Evolutionary conservation across 2,888 invertebrate genomes (phyloP).

Genomic region (Sarcophaga rosellei): DNA sequence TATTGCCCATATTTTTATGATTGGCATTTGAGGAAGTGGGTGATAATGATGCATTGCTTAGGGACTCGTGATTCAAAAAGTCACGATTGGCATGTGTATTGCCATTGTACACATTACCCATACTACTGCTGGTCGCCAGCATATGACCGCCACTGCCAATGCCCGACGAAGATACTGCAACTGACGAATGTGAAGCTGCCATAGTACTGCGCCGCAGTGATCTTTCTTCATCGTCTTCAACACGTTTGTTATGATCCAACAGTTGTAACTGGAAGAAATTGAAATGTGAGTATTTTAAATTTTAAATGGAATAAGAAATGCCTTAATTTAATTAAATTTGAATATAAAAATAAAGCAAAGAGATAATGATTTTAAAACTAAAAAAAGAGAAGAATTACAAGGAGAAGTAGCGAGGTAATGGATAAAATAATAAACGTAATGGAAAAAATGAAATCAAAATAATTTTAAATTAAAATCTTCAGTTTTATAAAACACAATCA

Average conservation of each 20-base stretch:
- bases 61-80: constrained; percentile 57
- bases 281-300: not conserved
- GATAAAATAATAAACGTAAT: no score
- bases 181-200: constrained; percentile 75
- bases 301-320: not conserved
- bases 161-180: constrained; percentile 68
- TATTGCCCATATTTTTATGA: constrained; percentile 65
- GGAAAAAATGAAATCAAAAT: no score
- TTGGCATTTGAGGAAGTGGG: constrained; percentile 67
- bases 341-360: no score
- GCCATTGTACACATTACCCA: constrained; percentile 76
- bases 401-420: no score
- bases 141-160: constrained; percentile 41
- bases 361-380: no score
- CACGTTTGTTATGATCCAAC: constrained; percentile 69
- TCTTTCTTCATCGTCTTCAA: constrained; percentile 69
- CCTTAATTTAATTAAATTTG: no score
- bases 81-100: constrained; percentile 71
- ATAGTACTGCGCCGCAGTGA: constrained; percentile 76
- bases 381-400: no score
- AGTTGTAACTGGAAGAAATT: constrained; percentile 67
- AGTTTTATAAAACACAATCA: no score
- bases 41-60: constrained; percentile 48
- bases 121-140: constrained; percentile 69
- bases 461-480: no score